A percentile compares a stretch with the other conserved stretches of the same genome.
phyloP scores from a whole-genome alignment of 1,140 invertebrate genomes.

The Camponotus pennsylvanicus region DNA sequence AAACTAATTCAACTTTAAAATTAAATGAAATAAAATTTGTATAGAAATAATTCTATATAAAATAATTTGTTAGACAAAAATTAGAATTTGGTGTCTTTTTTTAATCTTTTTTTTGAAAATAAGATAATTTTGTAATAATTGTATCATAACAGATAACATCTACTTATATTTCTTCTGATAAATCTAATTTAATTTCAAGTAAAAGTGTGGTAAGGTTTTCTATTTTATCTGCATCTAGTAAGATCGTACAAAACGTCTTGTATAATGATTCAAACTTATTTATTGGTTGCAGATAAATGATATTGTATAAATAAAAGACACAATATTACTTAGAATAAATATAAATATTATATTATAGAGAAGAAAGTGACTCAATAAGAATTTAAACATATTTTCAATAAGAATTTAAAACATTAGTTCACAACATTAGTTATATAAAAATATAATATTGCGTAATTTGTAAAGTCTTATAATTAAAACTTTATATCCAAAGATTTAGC shows the following conservation, averaged over 20 bases:
- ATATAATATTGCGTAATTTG: not conserved
- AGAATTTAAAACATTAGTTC: not conserved
- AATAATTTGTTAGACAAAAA: no score
- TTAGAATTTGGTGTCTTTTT: no score
- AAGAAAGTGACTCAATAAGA: not conserved
- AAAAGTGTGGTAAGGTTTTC: not conserved
- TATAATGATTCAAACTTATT: not conserved
- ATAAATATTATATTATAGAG: not conserved
- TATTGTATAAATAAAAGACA: not conserved
- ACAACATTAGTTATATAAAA: not conserved
- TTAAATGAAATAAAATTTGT: no score
- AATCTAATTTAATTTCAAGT: not conserved
- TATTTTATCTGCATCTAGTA: conserved; percentile 50
- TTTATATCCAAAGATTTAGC: not conserved
- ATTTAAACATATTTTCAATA: not conserved
- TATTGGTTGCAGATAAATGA: conserved; percentile 25
- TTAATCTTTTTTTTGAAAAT: no score
- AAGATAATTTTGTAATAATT: not conserved
- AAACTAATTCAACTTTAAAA: no score
- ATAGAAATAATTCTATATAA: no score
- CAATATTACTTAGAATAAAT: not conserved
- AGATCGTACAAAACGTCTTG: not conserved
- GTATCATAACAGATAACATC: not conserved
- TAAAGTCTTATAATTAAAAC: not conserved
- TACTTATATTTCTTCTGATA: conserved; percentile 4